phyloP scores from a whole-genome alignment of 2,797 vertebrate species.

The Gambusia yucatana region DNA sequence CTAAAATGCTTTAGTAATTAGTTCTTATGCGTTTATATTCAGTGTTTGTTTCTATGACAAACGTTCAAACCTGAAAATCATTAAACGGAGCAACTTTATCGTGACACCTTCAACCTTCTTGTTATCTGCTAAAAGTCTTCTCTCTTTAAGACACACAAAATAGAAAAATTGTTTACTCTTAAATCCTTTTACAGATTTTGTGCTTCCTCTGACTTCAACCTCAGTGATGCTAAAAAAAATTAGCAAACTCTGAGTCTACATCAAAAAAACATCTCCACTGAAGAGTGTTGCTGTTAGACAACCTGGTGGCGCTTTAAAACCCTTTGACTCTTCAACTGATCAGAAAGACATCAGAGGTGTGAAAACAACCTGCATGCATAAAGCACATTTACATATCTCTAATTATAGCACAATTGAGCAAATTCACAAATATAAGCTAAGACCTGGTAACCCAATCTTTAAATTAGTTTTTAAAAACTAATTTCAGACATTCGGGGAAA shows the following conservation, averaged over 20 bases:
- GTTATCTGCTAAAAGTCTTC: neutral
- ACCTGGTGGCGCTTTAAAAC: neutral
- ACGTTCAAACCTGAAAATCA: neutral
- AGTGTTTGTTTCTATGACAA: neutral
- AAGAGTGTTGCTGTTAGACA: neutral
- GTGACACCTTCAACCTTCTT: neutral
- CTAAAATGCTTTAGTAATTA: neutral
- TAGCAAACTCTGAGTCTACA: too few relatives aligned
- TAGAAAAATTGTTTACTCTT: neutral
- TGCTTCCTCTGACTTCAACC: neutral
- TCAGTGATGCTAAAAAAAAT: too few relatives aligned
- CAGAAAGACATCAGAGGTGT: neutral
- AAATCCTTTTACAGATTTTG: neutral
- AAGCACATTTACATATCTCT: neutral
- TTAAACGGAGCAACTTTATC: neutral
- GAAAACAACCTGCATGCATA: neutral
- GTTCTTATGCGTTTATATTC: neutral
- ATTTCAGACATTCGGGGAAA: neutral
- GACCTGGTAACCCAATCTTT: neutral
- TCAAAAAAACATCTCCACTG: too few relatives aligned
- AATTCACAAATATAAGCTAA: neutral
- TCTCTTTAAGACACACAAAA: neutral
- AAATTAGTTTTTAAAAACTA: neutral
- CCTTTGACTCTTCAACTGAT: neutral
- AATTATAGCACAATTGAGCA: neutral